These are phyloP conservation scores for Pipistrellus nathusii DNA, from an alignment of 2,797 vertebrate genomes.

Conservation along the genomic window DNA sequence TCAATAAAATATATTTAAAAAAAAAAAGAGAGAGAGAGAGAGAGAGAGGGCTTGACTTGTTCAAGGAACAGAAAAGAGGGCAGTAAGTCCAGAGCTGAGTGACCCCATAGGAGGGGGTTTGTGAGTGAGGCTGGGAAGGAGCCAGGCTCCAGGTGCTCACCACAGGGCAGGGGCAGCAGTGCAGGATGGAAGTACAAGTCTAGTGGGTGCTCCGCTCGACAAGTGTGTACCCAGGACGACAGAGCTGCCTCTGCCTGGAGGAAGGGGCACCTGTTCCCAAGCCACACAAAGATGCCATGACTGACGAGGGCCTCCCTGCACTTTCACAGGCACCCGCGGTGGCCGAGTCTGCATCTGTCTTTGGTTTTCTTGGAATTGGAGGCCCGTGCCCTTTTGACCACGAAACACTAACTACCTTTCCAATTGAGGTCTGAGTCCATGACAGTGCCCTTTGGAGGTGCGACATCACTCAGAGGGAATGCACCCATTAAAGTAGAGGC, in stretches of 20 bases:
- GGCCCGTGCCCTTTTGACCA: not conserved
- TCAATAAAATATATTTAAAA: no score
- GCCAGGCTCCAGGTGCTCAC: not conserved
- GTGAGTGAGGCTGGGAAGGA: not conserved
- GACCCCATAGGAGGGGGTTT: not conserved
- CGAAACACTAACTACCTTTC: not conserved
- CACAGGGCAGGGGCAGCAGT: not conserved
- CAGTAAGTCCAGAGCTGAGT: not conserved
- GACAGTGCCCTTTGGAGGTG: not conserved
- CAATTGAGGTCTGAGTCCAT: not conserved
- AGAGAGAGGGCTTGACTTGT: not conserved
- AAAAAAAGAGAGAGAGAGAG: no score
- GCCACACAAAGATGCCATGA: not conserved
- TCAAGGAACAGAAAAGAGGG: not conserved
- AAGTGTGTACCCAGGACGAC: not conserved
- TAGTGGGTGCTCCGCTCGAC: no score
- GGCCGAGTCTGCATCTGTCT: not conserved
- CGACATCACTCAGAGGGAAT: no score
- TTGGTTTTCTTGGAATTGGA: not conserved
- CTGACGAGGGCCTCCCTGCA: not conserved
- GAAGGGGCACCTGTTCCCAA: not conserved
- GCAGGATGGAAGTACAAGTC: not conserved
- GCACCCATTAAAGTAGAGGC: not conserved
- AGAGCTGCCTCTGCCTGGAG: not conserved
- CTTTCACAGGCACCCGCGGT: not conserved